Percentiles rank a stretch among this genome's conserved stretches.
phyloP scores from a whole-genome alignment of 2,797 vertebrate species.

The Pseudochaenichthys georgianus region DNA sequence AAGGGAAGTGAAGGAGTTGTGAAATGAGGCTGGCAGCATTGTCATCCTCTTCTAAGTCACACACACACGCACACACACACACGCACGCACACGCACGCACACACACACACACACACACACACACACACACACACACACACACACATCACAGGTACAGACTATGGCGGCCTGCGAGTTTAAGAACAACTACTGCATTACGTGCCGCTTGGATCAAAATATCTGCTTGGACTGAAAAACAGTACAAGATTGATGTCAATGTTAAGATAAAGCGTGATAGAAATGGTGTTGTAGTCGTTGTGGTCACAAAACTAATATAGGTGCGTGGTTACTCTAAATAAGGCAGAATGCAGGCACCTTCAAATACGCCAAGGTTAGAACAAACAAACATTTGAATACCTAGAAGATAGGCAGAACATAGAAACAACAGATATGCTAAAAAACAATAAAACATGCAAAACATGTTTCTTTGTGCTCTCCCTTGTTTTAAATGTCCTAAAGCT shows the following conservation, averaged over 20 bases:
- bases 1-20: background rate
- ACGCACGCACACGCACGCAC: no score
- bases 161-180: background rate
- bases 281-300: background rate
- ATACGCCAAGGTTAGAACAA: no score
- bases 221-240: background rate
- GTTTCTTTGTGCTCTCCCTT: background rate
- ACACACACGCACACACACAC: slow-evolving; percentile 1
- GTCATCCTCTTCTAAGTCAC: slow-evolving; percentile 17
- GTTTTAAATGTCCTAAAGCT: background rate
- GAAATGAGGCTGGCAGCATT: slow-evolving; percentile 11
- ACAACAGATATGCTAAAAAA: no score
- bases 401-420: no score
- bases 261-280: background rate
- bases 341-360: background rate
- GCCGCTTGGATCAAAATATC: background rate
- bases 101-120: no score
- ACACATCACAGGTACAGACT: slow-evolving; percentile 17
- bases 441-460: no score
- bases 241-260: background rate
- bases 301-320: background rate
- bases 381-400: no score
- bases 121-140: background rate
- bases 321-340: background rate
- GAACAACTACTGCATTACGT: background rate